phyloP scores from a whole-genome alignment of 2,888 invertebrate genomes.

The Mimachlamys varia region DNA sequence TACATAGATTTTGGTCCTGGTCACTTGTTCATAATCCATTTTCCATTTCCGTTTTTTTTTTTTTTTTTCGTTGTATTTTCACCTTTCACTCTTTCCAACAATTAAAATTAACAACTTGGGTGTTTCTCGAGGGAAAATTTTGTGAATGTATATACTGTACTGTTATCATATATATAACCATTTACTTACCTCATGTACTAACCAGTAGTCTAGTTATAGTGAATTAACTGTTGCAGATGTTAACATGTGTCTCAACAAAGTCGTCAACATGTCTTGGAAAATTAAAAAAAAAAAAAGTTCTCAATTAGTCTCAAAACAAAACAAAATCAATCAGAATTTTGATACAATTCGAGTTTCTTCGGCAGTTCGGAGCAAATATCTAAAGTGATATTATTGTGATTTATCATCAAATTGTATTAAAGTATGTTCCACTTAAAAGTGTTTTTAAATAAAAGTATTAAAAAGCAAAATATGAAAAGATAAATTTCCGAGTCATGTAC shows the following conservation, averaged over 20 bases:
- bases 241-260: neutral
- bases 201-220: conserved; percentile 25
- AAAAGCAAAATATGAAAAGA: too few relatives aligned
- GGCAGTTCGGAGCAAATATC: too few relatives aligned
- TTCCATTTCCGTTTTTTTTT: neutral
- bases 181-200: neutral
- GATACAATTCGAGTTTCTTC: too few relatives aligned
- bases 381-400: too few relatives aligned
- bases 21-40: conserved; percentile 4
- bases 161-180: neutral
- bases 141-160: neutral
- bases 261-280: conserved; percentile 14
- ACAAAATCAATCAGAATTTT: too few relatives aligned
- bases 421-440: too few relatives aligned
- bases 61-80: neutral
- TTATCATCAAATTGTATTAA: too few relatives aligned
- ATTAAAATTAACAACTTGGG: conserved; percentile 1
- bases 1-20: conserved; percentile 10
- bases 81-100: conserved; percentile 24
- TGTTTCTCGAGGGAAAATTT: neutral
- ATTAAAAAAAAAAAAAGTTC: neutral
- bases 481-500: neutral
- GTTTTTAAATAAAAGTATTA: too few relatives aligned
- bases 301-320: too few relatives aligned
- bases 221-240: neutral